A percentile compares a stretch with the other conserved stretches of the same genome.
Conservation (phyloP, 2,113 vertebrate species). For the Cryptomyrus ogoouensis region DNA sequence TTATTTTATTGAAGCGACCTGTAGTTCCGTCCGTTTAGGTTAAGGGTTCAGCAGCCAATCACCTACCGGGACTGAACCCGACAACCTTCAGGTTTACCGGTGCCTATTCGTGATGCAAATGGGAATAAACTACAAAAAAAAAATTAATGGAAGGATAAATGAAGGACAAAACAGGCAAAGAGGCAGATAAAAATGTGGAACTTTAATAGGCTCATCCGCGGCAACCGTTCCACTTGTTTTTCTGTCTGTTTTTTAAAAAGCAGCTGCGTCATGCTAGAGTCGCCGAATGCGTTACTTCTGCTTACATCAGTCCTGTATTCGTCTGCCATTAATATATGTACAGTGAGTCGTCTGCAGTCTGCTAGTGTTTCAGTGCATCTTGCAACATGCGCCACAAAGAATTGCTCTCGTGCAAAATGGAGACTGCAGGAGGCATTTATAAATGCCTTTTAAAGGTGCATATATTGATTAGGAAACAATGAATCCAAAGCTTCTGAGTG, state of each 20-base stretch:
- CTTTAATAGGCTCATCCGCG: slow-evolving; percentile 44
- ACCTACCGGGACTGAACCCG: background rate
- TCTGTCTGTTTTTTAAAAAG: slow-evolving; percentile 29
- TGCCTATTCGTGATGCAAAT: background rate
- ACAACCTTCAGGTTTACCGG: background rate
- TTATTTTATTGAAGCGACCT: background rate
- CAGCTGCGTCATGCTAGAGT: slow-evolving; percentile 40
- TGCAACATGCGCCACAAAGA: no score
- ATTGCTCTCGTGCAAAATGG: background rate
- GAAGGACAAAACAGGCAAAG: slow-evolving; percentile 28
- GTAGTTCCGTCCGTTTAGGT: background rate
- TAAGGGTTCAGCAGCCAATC: background rate
- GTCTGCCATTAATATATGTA: background rate
- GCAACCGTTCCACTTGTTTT: slow-evolving; percentile 16
- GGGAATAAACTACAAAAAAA: background rate
- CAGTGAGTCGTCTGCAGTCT: background rate
- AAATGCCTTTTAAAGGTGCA: background rate
- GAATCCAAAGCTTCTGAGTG: background rate
- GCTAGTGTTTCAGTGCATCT: background rate
- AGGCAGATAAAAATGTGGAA: slow-evolving; percentile 39
- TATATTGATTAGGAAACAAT: background rate
- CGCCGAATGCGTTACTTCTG: slow-evolving; percentile 24
- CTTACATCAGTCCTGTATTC: background rate
- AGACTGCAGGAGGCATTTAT: background rate
- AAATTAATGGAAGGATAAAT: background rate